Percentiles rank a stretch among this genome's conserved stretches.
These are phyloP conservation scores for Silurus glanis DNA, from an alignment of 2,113 vertebrate species.

Conservation along the genomic window DNA sequence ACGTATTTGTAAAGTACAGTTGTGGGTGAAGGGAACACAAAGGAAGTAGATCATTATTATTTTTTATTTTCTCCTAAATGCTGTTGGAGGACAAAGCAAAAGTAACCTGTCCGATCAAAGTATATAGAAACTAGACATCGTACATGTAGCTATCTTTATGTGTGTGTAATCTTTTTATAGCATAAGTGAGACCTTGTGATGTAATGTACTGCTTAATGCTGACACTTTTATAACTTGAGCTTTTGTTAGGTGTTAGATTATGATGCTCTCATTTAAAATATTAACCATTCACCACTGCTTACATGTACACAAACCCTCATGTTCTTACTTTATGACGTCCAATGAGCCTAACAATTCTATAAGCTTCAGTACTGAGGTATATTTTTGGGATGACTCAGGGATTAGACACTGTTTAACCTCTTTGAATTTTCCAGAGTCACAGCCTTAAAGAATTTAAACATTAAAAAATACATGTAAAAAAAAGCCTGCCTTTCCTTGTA, in stretches of 20 bases:
- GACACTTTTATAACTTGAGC: neutral
- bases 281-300: neutral
- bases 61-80: neutral
- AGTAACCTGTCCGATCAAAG: neutral
- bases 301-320: conserved; percentile 3
- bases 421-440: conserved; percentile 20
- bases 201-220: neutral
- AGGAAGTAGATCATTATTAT: neutral
- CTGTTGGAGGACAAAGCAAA: neutral
- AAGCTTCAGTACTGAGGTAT: conserved; percentile 44
- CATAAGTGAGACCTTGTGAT: neutral
- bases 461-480: neutral
- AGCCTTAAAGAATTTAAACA: neutral
- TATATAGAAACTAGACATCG: neutral
- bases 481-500: conserved; percentile 13
- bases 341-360: conserved; percentile 47
- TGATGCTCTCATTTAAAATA: neutral
- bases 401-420: conserved; percentile 44
- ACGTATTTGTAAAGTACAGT: neutral
- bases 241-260: conserved; percentile 5
- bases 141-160: neutral
- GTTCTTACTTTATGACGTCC: conserved; percentile 40
- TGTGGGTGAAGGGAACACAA: neutral
- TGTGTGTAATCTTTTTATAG: neutral
- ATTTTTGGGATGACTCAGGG: conserved; percentile 48